Percentiles rank a stretch among this genome's conserved stretches.
Evolutionary conservation across 2,888 invertebrate genomes (phyloP).

Genomic region (Amiota communis): DNA sequence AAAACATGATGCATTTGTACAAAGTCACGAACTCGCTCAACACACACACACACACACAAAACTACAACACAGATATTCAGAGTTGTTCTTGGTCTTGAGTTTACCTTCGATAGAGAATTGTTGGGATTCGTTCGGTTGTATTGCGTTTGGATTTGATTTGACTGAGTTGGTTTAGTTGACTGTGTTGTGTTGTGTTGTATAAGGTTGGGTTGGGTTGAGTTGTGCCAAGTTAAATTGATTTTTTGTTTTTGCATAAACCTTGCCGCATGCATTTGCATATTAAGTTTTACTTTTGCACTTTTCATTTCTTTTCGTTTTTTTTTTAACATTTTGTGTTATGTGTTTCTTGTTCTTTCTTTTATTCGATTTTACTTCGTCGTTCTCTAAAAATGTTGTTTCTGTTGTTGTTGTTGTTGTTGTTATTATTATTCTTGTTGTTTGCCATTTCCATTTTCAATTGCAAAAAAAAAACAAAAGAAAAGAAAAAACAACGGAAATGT

Average conservation of each 20-base stretch:
- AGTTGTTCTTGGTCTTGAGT: too few relatives aligned
- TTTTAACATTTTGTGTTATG: conserved; percentile 30
- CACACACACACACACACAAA: neutral
- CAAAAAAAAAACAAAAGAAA: neutral
- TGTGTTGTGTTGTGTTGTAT: too few relatives aligned
- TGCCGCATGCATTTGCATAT: conserved; percentile 54
- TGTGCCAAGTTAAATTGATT: conserved; percentile 25
- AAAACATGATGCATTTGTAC: conserved; percentile 12
- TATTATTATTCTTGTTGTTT: conserved; percentile 9
- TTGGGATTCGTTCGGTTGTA: conserved; percentile 36
- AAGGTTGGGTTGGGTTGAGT: conserved; percentile 30
- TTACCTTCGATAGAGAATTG: too few relatives aligned
- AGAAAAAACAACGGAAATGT: conserved; percentile 27
- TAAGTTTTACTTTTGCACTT: conserved; percentile 36
- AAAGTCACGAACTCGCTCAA: conserved; percentile 55
- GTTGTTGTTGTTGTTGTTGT: neutral
- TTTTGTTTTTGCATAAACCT: conserved; percentile 3
- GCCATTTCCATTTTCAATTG: conserved; percentile 25
- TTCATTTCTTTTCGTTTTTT: conserved; percentile 34
- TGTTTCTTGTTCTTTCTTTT: conserved; percentile 14
- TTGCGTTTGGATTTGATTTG: conserved; percentile 24
- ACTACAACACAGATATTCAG: conserved; percentile 16
- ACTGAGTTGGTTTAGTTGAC: too few relatives aligned
- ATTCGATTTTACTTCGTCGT: conserved; percentile 11
- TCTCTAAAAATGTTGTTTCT: conserved; percentile 2